Percentiles rank a stretch among this genome's conserved stretches.
These are phyloP conservation scores for Lycocerus yunnanus DNA, from an alignment of 2,888 invertebrate species.

Conservation along the genomic window DNA sequence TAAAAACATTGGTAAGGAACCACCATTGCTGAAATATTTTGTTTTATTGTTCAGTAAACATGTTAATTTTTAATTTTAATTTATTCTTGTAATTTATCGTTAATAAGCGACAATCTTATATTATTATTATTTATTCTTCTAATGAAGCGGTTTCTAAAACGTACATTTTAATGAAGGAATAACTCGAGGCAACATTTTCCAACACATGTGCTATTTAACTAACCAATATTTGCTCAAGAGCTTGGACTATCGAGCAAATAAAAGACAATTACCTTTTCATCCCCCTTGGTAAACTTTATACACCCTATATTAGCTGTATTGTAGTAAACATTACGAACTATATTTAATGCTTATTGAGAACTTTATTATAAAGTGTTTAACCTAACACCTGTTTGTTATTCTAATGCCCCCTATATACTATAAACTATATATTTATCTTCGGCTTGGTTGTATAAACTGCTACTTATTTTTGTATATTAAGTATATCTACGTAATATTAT, in stretches of 20 bases:
- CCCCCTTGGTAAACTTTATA: conserved; percentile 20
- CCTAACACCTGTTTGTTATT: conserved; percentile 33
- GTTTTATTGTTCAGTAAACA: too few relatives aligned
- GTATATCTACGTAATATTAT: too few relatives aligned
- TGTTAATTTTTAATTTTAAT: too few relatives aligned
- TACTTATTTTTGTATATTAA: too few relatives aligned
- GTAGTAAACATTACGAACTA: conserved; percentile 29
- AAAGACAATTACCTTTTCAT: conserved; percentile 23
- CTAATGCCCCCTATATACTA: neutral
- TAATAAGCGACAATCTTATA: conserved; percentile 32
- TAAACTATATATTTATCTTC: neutral
- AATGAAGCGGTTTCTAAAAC: neutral
- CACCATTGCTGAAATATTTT: too few relatives aligned
- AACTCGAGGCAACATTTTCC: conserved; percentile 8
- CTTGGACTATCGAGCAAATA: conserved; percentile 25
- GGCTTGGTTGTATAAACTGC: neutral
- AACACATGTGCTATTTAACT: conserved; percentile 27
- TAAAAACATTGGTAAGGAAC: too few relatives aligned
- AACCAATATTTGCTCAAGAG: conserved; percentile 26
- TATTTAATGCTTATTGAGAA: neutral
- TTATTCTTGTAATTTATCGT: too few relatives aligned
- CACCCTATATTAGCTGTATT: conserved; percentile 35
- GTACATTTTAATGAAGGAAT: neutral
- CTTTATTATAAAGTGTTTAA: conserved; percentile 29
- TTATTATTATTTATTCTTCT: neutral